Base-by-base conservation (phyloP, 2,888 invertebrate genomes). In the Cancer borealis region DNA sequence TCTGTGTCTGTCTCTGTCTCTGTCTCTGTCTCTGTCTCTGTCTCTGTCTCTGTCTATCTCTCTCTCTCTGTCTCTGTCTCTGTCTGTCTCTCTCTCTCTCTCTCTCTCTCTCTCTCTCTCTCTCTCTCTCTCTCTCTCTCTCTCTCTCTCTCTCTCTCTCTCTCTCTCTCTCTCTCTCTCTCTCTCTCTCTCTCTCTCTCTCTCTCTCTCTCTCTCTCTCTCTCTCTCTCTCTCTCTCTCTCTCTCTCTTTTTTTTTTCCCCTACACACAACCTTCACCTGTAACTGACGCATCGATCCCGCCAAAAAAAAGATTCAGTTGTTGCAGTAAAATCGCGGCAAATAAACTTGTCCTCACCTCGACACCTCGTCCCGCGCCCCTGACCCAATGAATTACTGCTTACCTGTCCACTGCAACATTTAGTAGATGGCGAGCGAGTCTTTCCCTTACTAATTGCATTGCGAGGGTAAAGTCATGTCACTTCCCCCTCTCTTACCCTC, bases 51-150 rank as follows among this genome's bases (percentile, higher is more conserved):
- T 66, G 0, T 66, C 17, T 66, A 0, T 66, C 17, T 66, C 54
- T 54, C 54, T 54, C 54, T 54, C 54, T 54, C 54, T 47, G 4
- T 47, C 90, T 89, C 89, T 89, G 49, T 89, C 47, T 89, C 66
- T 66, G 5, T 66, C 73, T 91, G 39, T 91, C 91, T 91, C 46
- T 91, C 91, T 91, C 46, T 91, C 91, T 91, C 46, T 91, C 91
- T 91, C 46, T 91, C 91, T 91, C 26, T 91, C 66, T 92, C 39
- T 92, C 73, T 92, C 66, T 92, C 73, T 92, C 66, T 92, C 79
- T 92, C 66, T 92, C 79, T 92, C 39, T 79, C 45, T 73, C 66
- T 73, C 79, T 73, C 66, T 92, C 79, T 92, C 66, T 92, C 79
- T 92, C 66, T 92, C 79, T 92, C 66, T 79, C 79, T 92, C 66